Evolutionary conservation across 2,113 vertebrate genomes (phyloP).

Genomic region (Bufo gargarizans): DNA sequence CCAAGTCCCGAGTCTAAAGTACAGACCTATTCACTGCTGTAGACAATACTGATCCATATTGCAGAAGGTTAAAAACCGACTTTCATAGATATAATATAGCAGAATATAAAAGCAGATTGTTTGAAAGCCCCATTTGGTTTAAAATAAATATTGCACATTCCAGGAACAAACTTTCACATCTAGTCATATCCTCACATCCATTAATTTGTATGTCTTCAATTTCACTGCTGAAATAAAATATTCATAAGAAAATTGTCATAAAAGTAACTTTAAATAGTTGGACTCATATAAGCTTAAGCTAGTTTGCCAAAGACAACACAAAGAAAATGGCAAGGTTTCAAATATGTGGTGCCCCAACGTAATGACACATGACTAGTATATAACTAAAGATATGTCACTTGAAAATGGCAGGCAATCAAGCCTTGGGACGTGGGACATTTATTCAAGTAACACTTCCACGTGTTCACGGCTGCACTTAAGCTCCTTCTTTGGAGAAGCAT

Average conservation of each 20-base stretch:
- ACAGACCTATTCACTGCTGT: neutral
- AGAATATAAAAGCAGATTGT: slow-evolving; percentile 28
- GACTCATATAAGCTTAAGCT: slow-evolving; percentile 11
- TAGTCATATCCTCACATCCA: slow-evolving; percentile 6
- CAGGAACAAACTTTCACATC: slow-evolving; percentile 37
- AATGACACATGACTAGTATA: neutral
- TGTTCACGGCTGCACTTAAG: no score
- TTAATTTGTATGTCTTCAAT: slow-evolving; percentile 45
- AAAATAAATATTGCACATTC: slow-evolving; percentile 37
- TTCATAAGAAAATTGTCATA: slow-evolving; percentile 48
- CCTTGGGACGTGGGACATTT: neutral
- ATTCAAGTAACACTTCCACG: neutral
- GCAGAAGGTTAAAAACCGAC: neutral
- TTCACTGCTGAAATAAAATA: slow-evolving; percentile 42
- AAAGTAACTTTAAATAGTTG: slow-evolving; percentile 48
- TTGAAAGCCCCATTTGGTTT: neutral
- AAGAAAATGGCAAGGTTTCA: slow-evolving; percentile 26
- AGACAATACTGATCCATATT: neutral
- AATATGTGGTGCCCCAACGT: slow-evolving; percentile 8
- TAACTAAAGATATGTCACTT: neutral
- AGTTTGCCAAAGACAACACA: slow-evolving; percentile 42
- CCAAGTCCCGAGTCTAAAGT: neutral
- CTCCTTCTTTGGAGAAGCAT: no score
- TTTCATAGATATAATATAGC: neutral
- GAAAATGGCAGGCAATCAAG: neutral